Evolutionary conservation across 2,797 vertebrate genomes (phyloP).

Genomic region (Tenualosa thibaudeaui): DNA sequence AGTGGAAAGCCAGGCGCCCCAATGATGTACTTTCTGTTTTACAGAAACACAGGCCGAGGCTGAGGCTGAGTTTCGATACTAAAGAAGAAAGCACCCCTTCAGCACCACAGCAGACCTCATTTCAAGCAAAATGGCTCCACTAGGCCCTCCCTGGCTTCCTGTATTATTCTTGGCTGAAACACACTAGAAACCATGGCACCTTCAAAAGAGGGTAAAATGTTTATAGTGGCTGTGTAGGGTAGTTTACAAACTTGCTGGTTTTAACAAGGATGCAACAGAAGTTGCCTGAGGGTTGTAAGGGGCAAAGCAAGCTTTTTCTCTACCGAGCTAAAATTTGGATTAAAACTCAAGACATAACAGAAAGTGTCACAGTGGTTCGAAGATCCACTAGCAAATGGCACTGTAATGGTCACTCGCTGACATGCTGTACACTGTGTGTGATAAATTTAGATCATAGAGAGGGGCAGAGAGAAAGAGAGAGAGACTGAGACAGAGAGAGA

Average conservation of each 20-base stretch:
- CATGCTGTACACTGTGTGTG: not conserved
- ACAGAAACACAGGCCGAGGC: constrained; percentile 37
- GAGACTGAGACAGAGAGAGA: not conserved
- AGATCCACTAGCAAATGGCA: not conserved
- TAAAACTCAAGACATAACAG: not conserved
- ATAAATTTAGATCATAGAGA: constrained; percentile 42
- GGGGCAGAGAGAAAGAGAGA: not conserved
- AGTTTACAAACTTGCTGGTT: constrained; percentile 13
- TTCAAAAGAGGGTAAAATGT: constrained; percentile 7
- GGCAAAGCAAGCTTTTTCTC: not conserved
- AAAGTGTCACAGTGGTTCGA: not conserved
- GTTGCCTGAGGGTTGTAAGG: not conserved
- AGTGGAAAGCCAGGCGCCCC: constrained; percentile 47
- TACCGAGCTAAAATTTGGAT: not conserved
- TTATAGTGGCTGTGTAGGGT: not conserved
- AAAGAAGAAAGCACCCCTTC: constrained; percentile 16
- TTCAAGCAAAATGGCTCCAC: constrained; percentile 13
- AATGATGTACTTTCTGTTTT: constrained; percentile 53
- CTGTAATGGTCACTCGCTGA: constrained; percentile 8
- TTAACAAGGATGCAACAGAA: constrained; percentile 7
- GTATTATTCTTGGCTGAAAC: not conserved
- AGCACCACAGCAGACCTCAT: constrained; percentile 15
- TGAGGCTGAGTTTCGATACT: constrained; percentile 44
- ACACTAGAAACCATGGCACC: not conserved
- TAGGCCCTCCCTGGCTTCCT: not conserved